phyloP scores from a whole-genome alignment of 2,113 vertebrate genomes.

The Sphaerodactylus townsendi region DNA sequence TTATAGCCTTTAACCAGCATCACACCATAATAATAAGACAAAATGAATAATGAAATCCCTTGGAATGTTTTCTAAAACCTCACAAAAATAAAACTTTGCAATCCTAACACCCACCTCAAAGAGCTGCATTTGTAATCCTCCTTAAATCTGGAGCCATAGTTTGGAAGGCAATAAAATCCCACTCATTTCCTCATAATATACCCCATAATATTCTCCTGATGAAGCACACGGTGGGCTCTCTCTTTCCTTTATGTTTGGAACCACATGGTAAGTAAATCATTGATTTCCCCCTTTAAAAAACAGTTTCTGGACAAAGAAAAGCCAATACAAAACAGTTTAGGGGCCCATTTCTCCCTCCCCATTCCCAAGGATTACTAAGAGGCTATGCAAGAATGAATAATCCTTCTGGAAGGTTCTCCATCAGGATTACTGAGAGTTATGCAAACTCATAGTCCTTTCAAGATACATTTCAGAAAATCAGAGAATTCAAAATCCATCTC shows the following conservation, averaged over 20 bases:
- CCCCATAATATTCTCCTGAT: neutral
- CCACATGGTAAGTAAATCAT: slow-evolving; percentile 2
- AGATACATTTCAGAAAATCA: neutral
- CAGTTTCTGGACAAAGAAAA: slow-evolving; percentile 42
- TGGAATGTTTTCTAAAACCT: slow-evolving; percentile 43
- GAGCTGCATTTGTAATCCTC: slow-evolving; percentile 7
- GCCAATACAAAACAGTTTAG: neutral
- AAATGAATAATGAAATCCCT: slow-evolving; percentile 48
- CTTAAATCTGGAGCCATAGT: slow-evolving; percentile 23
- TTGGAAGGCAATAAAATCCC: slow-evolving; percentile 12
- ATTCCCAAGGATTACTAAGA: neutral
- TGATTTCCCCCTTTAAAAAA: neutral
- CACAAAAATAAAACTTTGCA: slow-evolving; percentile 22
- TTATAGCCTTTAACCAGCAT: slow-evolving; percentile 48
- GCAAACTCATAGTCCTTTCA: neutral
- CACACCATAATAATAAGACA: slow-evolving; percentile 45
- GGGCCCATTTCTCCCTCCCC: neutral
- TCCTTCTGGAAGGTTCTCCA: neutral
- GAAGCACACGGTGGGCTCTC: neutral
- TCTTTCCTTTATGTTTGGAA: slow-evolving; percentile 23
- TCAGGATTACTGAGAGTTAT: neutral
- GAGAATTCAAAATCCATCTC: neutral
- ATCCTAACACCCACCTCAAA: slow-evolving; percentile 28
- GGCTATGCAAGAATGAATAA: neutral
- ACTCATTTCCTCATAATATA: slow-evolving; percentile 15